phyloP scores from a whole-genome alignment of 2,113 vertebrate species.

The Saimiri boliviensis region DNA sequence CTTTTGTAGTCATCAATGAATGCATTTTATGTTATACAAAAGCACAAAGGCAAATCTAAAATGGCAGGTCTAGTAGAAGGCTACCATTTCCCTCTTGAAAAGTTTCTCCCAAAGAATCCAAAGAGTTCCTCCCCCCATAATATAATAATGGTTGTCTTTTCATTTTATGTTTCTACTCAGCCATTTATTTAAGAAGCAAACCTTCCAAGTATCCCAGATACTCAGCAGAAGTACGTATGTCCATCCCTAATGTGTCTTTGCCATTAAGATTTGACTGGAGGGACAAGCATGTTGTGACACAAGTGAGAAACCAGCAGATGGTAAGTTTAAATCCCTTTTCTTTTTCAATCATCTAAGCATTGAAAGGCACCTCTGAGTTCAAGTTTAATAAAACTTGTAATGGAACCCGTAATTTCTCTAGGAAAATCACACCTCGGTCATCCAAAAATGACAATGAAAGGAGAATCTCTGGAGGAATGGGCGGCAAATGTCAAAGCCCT shows the following conservation, averaged over 20 bases:
- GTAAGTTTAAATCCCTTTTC: constrained; percentile 81
- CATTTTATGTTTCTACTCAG: constrained; percentile 80
- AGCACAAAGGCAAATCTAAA: neutral
- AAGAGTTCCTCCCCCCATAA: no score
- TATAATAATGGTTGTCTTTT: neutral
- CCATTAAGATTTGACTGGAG: constrained; percentile 94
- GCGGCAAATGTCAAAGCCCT: neutral
- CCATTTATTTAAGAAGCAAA: constrained; percentile 87
- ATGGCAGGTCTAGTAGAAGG: neutral
- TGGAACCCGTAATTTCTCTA: neutral
- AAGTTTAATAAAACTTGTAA: neutral
- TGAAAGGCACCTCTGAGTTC: neutral
- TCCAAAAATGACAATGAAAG: neutral
- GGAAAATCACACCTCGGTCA: neutral
- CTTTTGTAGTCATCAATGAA: neutral
- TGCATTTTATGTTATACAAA: neutral
- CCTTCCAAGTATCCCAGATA: constrained; percentile 83
- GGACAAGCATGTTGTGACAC: constrained; percentile 88
- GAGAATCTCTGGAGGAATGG: neutral
- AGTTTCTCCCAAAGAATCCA: neutral
- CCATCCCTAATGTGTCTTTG: constrained; percentile 70
- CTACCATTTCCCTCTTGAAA: neutral
- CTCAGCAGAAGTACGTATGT: constrained; percentile 36
- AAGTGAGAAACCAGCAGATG: constrained; percentile 90
- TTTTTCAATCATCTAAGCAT: neutral